Percentiles rank a stretch among this genome's conserved stretches.
phyloP scores from a whole-genome alignment of 2,888 invertebrate genomes.

The Anticlea derivata region DNA sequence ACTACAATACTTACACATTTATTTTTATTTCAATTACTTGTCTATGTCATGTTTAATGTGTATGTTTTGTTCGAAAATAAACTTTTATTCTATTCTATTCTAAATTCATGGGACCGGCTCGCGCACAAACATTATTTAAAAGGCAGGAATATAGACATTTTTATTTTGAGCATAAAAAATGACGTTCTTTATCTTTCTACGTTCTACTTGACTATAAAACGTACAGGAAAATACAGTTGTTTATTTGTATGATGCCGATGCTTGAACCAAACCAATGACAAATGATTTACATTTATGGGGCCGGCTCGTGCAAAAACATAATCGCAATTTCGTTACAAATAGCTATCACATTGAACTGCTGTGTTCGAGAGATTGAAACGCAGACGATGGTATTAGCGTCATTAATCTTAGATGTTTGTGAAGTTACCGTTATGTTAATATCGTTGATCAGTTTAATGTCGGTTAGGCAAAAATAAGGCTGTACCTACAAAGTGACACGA shows the following conservation, averaged over 20 bases:
- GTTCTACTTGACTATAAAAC: too few species aligned
- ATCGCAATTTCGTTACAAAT: slow-evolving; percentile 46
- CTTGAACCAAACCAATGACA: slow-evolving; percentile 9
- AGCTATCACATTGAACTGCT: slow-evolving; percentile 41
- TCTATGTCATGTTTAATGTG: too few species aligned
- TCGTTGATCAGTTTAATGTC: slow-evolving; percentile 44
- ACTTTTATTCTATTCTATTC: too few species aligned
- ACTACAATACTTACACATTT: too few species aligned
- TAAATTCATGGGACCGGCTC: too few species aligned
- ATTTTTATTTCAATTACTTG: too few species aligned
- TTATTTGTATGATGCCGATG: not conserved
- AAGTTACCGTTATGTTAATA: slow-evolving; percentile 61
- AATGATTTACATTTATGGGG: slow-evolving; percentile 8
- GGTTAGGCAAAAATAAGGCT: slow-evolving; percentile 40
- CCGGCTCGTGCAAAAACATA: slow-evolving; percentile 38
- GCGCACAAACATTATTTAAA: too few species aligned
- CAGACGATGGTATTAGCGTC: slow-evolving; percentile 46
- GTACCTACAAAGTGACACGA: slow-evolving; percentile 2
- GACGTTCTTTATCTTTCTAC: too few species aligned
- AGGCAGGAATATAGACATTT: too few species aligned
- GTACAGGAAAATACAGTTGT: slow-evolving; percentile 3
- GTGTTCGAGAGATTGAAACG: slow-evolving; percentile 37
- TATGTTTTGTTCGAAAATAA: too few species aligned
- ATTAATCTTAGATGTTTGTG: slow-evolving; percentile 56
- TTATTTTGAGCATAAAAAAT: too few species aligned